Evolutionary conservation across 2,113 vertebrate species (phyloP).

Genomic region (Dicaeum eximium): DNA sequence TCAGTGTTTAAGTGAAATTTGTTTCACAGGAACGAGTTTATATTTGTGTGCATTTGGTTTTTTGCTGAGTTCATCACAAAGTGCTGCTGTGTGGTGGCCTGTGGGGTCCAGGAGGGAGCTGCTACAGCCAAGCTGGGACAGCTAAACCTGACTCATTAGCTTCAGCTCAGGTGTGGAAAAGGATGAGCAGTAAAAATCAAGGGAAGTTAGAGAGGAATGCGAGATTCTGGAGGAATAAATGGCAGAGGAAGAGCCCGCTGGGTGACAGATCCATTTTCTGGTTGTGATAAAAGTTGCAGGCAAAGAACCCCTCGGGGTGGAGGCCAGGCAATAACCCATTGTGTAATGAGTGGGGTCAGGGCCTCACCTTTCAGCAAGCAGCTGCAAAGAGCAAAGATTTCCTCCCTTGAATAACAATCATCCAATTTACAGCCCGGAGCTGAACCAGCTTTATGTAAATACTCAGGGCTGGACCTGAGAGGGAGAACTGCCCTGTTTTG

Average conservation of each 20-base stretch:
- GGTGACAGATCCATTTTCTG: not conserved
- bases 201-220: not conserved
- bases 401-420: not conserved
- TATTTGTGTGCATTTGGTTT: not conserved
- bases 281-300: not conserved
- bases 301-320: not conserved
- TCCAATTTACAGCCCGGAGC: not conserved
- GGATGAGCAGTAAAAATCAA: not conserved
- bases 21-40: not conserved
- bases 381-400: not conserved
- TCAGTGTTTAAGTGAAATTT: not conserved
- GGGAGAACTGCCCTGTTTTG: not conserved
- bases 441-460: not conserved
- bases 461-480: rapidly evolving
- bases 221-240: not conserved
- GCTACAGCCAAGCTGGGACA: not conserved
- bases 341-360: not conserved
- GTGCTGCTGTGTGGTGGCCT: not conserved
- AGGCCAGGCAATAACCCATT: not conserved
- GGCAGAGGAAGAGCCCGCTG: not conserved
- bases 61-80: not conserved
- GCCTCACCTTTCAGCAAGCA: not conserved
- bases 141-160: not conserved
- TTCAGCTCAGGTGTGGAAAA: not conserved
- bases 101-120: not conserved